Base-by-base conservation (phyloP, 2,888 invertebrate species). In the Pherbina coryleti region DNA sequence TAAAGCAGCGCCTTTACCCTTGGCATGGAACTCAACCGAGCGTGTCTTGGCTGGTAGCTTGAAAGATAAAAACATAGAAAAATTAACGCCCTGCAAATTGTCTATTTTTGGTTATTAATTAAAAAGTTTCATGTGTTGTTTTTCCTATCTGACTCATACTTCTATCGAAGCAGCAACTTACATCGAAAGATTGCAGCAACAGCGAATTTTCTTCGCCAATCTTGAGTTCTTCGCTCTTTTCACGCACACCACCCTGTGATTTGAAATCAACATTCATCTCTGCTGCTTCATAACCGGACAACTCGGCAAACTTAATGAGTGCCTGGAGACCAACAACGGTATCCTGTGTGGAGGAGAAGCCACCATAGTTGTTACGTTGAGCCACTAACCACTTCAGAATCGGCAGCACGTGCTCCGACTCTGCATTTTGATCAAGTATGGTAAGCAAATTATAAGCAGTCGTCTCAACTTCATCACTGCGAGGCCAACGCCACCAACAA, bases 1-100 rank as follows among this genome's bases (percentile, higher is more conserved):
- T 55, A 96, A 88, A 0, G 94, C 95, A 69, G 96, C 91, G 14
- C 98, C 98, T 49, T 91, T 93, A 19, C 98, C 98, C 83, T 92
- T 93, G 0, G 95, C 97, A 71, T 93, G 92, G 34, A 97, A 92
- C 78, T 93, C 93, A 2, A 97, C 92, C 71, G 92, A 90, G 19
- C 93, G 91, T 0, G 93, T 92, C 83, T 85, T 83, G 22, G 84
- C 82, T 0, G 88, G 87, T 76, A 90, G 83, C 85, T 86, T n/a
- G 66, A 9, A 75, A 62, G 4, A 73, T 8, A 49, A 71, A 31
- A 31, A 31, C 3, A 31, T 8, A 37, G 7, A 37, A 37, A 37
- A 37, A 8, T n/a, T n/a, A n/a, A n/a, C n/a, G n/a, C n/a, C n/a
- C n/a, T n/a, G n/a, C n/a, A n/a, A n/a, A n/a, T n/a, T n/a, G n/a